Evolutionary conservation across 2,113 vertebrate species (phyloP), one percentile per base, ranked within the genome.

Genomic region (Crotalus tigris): DNA sequence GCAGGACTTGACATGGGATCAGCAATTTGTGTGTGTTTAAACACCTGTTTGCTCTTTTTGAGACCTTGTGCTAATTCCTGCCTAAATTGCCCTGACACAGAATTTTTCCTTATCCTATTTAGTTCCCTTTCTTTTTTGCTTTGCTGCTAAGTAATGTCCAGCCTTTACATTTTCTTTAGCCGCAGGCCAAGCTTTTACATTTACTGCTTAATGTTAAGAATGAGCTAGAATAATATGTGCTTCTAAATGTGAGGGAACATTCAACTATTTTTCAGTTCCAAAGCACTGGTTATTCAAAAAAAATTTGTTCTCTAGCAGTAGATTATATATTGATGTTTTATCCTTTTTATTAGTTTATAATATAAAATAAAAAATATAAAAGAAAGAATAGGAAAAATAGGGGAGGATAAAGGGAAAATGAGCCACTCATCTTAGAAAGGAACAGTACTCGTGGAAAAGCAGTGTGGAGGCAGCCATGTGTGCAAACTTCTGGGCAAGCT

Each of bases 11-110:
- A 51, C 49, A 51, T 9, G 49, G 49, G 49, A 51, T 8, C 7
- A 0, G 49, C 49, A 51, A 51, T 51, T 51, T 51, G 5, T 53
- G 21, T 59, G 39, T 29, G 5, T 51, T 51, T 55, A 81, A 91
- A 55, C 5, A 44, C 26, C 5, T n/a, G 4, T 44, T 19, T 91
- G 21, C 90, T 1, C 93, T 89, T 91, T n/a, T 55, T 58, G 12
- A 51, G 64, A 94, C 59, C 51, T 93, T 46, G 59, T 94, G 87
- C 94, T 94, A n/a, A 93, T 95, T 44, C 29, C 93, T 93, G 1
- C 26, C 26, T 61, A 29, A 2, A 54, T 1, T 5, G 24, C 53
- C 29, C 90, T 29, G 23, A 11, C 29, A 24, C 29, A 44, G 46
- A 51, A 33, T 24, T 85, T 54, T 55, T 12, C 54, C 21, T 39